These are phyloP conservation scores for Tridacna gigas DNA, from an alignment of 2,888 invertebrate genomes.

Conservation along the genomic window DNA sequence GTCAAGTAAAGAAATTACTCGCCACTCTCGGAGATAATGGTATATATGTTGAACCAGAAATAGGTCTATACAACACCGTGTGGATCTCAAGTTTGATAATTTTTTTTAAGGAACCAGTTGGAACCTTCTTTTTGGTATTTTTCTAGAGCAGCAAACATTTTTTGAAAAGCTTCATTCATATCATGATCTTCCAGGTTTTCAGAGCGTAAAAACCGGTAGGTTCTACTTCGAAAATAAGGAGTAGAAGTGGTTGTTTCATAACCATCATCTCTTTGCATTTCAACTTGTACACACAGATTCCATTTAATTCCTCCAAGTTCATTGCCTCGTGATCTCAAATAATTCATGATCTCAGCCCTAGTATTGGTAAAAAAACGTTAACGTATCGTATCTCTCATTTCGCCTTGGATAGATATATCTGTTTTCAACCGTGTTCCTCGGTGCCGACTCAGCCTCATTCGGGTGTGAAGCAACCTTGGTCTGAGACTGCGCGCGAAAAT, in stretches of 20 bases:
- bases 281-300: constrained; percentile 53
- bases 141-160: constrained; percentile 50
- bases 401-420: constrained; percentile 30
- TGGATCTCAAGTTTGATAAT: constrained; percentile 46
- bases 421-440: constrained; percentile 24
- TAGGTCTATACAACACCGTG: constrained; percentile 47
- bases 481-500: background rate
- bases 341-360: constrained; percentile 4
- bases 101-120: constrained; percentile 50
- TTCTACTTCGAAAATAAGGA: constrained; percentile 37
- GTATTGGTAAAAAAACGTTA: constrained; percentile 37
- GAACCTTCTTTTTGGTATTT: constrained; percentile 44
- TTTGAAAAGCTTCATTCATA: constrained; percentile 48
- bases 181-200: constrained; percentile 31
- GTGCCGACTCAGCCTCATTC: constrained; percentile 10
- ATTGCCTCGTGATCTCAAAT: constrained; percentile 1
- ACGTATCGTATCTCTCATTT: constrained; percentile 38
- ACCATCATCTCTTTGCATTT: constrained; percentile 49
- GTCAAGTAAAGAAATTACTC: background rate
- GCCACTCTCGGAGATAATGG: constrained; percentile 47
- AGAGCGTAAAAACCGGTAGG: constrained; percentile 15
- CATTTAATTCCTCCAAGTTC: constrained; percentile 48
- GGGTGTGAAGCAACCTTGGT: background rate
- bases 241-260: constrained; percentile 25
- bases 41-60: constrained; percentile 50